Evolutionary conservation across 2,113 vertebrate species (phyloP).

Genomic region (Cinclus mexicanus): DNA sequence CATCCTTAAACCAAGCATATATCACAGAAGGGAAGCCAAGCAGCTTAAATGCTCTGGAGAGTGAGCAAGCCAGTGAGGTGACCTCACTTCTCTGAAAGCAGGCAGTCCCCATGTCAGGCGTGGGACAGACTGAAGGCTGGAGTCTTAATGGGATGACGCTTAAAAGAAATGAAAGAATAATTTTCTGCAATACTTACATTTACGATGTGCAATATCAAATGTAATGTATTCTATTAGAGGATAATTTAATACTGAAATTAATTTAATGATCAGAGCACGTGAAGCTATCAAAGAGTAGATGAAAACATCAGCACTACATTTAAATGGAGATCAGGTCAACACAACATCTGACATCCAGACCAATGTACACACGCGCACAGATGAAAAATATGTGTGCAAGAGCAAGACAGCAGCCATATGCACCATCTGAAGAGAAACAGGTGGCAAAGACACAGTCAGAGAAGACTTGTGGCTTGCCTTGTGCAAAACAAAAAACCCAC

Average conservation of each 20-base stretch:
- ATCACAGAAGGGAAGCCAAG: background rate
- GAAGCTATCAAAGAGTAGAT: background rate
- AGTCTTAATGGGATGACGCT: background rate
- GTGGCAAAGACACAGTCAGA: background rate
- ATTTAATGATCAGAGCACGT: background rate
- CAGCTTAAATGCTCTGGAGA: background rate
- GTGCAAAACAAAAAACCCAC: background rate
- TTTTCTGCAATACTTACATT: background rate
- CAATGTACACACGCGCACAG: background rate
- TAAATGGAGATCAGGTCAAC: background rate
- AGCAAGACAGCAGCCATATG: background rate
- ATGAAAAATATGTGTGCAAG: background rate
- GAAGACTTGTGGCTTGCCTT: background rate
- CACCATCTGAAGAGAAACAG: background rate
- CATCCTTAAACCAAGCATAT: background rate
- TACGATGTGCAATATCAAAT: background rate
- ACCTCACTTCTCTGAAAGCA: background rate
- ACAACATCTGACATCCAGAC: background rate
- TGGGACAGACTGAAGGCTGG: background rate
- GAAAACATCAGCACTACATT: background rate
- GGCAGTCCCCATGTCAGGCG: background rate
- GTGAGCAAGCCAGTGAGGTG: background rate
- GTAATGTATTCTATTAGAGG: background rate
- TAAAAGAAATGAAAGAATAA: background rate
- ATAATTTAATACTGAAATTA: background rate